Percentiles rank a stretch among this genome's conserved stretches.
These are phyloP conservation scores for Dendrolimus houi DNA, from an alignment of 2,888 invertebrate genomes.

Conservation along the genomic window DNA sequence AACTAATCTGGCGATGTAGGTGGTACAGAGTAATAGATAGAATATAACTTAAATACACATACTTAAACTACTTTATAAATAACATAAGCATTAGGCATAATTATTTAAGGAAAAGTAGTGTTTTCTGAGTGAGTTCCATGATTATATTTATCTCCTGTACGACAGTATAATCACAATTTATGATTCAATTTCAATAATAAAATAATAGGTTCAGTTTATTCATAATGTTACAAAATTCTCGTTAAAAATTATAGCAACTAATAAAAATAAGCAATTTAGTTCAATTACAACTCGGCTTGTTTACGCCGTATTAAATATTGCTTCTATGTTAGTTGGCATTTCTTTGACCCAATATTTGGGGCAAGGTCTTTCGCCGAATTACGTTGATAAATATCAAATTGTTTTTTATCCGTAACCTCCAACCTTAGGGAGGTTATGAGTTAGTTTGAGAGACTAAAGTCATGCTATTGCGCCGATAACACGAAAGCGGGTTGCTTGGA, in stretches of 20 bases:
- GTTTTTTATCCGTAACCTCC: constrained; percentile 37
- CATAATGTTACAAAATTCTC: too few relatives aligned
- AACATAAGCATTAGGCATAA: too few relatives aligned
- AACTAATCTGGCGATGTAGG: too few relatives aligned
- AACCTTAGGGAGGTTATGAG: constrained; percentile 16
- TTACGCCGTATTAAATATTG: constrained; percentile 7
- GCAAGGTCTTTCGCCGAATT: constrained; percentile 39
- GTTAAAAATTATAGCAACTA: constrained; percentile 8
- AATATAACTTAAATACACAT: too few relatives aligned
- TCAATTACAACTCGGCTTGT: not conserved
- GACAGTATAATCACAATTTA: too few relatives aligned
- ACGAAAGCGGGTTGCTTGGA: constrained; percentile 9
- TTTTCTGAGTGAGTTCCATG: too few relatives aligned
- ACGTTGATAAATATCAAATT: constrained; percentile 49
- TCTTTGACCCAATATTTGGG: constrained; percentile 44
- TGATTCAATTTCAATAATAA: too few relatives aligned
- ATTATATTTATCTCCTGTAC: too few relatives aligned
- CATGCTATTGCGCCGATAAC: constrained; percentile 11
- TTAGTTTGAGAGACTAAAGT: constrained; percentile 21
- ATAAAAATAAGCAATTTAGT: constrained; percentile 14
- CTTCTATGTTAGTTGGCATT: constrained; percentile 27
- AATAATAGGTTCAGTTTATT: too few relatives aligned
- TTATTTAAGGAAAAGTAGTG: too few relatives aligned
- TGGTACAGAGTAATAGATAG: too few relatives aligned
- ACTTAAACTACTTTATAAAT: too few relatives aligned